These are phyloP conservation scores for Stigmatopora nigra DNA, from an alignment of 2,113 vertebrate species.

Conservation along the genomic window DNA sequence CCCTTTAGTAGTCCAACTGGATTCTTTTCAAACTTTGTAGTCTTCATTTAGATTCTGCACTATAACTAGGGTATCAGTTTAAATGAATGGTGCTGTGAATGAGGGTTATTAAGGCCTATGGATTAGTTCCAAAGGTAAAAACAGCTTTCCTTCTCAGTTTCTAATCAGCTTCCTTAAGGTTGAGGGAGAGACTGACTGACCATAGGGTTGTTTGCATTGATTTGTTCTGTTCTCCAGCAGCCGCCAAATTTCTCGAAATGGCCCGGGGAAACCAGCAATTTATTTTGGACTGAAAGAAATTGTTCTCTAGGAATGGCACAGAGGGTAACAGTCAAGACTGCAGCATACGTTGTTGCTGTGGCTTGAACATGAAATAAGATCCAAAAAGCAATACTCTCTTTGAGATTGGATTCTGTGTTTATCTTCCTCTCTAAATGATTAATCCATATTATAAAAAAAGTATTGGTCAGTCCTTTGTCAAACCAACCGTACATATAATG, in stretches of 20 bases:
- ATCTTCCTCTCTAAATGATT: background rate
- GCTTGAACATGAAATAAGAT: background rate
- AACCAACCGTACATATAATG: background rate
- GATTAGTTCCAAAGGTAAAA: background rate
- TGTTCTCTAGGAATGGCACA: slow-evolving; percentile 12
- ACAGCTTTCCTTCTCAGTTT: slow-evolving; percentile 2
- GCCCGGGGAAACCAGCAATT: slow-evolving; percentile 3
- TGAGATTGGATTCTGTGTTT: background rate
- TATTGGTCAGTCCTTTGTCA: background rate
- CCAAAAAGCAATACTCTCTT: background rate
- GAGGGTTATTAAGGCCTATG: background rate
- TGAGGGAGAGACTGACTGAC: background rate
- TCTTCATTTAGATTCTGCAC: background rate
- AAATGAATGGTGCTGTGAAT: background rate
- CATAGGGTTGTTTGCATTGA: slow-evolving; percentile 22
- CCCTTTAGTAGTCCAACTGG: background rate
- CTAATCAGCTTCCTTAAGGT: background rate
- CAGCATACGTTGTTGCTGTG: background rate
- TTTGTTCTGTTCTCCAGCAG: slow-evolving; percentile 20
- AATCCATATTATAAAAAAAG: background rate
- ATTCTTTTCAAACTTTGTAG: background rate
- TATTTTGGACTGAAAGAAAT: slow-evolving; percentile 16
- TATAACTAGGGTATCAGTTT: background rate
- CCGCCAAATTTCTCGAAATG: slow-evolving; percentile 12
- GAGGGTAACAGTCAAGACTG: background rate